Base-by-base conservation (phyloP, 2,888 invertebrate species). In the Acleris literana region DNA sequence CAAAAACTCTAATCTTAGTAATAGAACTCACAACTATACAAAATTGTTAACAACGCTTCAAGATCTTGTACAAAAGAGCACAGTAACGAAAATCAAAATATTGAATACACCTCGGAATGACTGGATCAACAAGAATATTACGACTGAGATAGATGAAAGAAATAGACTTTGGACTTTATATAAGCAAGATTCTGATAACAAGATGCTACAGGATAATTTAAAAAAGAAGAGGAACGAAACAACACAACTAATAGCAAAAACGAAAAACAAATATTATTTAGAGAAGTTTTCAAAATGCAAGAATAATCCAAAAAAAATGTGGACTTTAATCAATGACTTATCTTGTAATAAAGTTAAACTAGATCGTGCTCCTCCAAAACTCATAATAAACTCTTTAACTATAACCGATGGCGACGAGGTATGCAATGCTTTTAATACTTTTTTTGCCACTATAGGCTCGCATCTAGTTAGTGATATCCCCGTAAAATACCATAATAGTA, bases 251-350 rank as follows among this genome's bases (percentile, higher is more conserved):
- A 71, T 71, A 16, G 54, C 54, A 52, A 46, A 39, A 13, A 58
- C 68, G 1, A 71, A 69, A 56, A 48, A 54, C 9, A n/a, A 56
- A 20, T 20, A 57, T 11, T 29, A 7, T 29, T 29, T 29, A 1
- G 29, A 29, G 6, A 29, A 29, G 29, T 29, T 29, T 29, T 29
- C 1, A 66, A 68, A 2, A 20, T 66, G 62, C 60, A n/a, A 16
- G 16, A 68, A 51, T 29, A 68, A 71, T 39, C 72, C 71, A 2
- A 69, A 68, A 44, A 70, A 72, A 63, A 69, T 20, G 20, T 72
- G 73, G 71, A 48, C 55, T 5, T 18, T 73, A 2, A 70, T 73
- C 1, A 71, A 70, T n/a, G 13, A 29, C 9, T 20, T 67, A 13
- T 16, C 66, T 17, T 43, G 16, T 9, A 68, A 68, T 22, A 68